A percentile compares a stretch with the other conserved stretches of the same genome.
phyloP scores from a whole-genome alignment of 2,113 vertebrate genomes.

The Petromus typicus region DNA sequence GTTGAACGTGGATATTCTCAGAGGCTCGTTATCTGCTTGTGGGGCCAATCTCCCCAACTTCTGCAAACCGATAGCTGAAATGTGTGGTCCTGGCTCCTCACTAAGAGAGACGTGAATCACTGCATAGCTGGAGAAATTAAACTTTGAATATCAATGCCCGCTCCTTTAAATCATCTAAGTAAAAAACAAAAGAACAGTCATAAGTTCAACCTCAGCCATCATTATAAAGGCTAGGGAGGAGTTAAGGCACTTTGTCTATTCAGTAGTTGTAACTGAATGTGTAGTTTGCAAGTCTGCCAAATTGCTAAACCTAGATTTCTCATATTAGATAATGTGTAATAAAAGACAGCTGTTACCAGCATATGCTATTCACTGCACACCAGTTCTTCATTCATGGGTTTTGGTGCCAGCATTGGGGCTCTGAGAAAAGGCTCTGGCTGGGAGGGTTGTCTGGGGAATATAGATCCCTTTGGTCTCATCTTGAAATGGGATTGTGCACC shows the following conservation, averaged over 20 bases:
- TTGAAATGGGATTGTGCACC: not conserved
- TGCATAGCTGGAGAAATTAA: not conserved
- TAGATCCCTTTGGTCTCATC: not conserved
- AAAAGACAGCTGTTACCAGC: slow-evolving; percentile 83
- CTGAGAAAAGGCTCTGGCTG: not conserved
- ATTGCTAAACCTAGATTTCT: slow-evolving; percentile 76
- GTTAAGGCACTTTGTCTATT: slow-evolving; percentile 59
- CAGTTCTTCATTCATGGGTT: slow-evolving; percentile 68
- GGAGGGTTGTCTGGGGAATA: not conserved
- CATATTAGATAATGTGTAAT: slow-evolving; percentile 84
- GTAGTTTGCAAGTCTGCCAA: slow-evolving; percentile 76
- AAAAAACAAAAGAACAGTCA: not conserved
- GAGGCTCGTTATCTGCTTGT: not conserved
- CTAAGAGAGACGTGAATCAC: slow-evolving; percentile 32
- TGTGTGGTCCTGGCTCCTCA: slow-evolving; percentile 24
- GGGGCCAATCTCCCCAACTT: not conserved
- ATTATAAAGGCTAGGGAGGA: slow-evolving; percentile 11
- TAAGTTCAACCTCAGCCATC: not conserved
- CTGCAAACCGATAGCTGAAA: not conserved
- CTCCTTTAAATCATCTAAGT: slow-evolving; percentile 34
- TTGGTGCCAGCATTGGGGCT: not conserved
- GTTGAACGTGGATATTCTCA: not conserved
- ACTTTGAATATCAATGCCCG: slow-evolving; percentile 30
- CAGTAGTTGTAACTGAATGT: slow-evolving; percentile 43
- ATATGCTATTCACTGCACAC: slow-evolving; percentile 72